A percentile compares a stretch with the other conserved stretches of the same genome.
phyloP scores from a whole-genome alignment of 2,113 vertebrate species.

The Clupea harengus region DNA sequence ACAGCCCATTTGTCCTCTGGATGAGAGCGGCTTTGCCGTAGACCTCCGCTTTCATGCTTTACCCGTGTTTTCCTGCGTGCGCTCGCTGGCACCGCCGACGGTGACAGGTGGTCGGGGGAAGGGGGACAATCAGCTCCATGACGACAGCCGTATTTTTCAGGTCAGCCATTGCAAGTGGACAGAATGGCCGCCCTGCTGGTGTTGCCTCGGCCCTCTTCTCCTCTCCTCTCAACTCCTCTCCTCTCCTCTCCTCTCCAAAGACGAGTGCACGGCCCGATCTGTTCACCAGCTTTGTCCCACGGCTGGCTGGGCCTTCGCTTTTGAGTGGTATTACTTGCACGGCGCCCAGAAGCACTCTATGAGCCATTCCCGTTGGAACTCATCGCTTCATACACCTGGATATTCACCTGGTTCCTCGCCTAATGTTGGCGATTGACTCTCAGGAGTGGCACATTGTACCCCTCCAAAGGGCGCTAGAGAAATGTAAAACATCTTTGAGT shows the following conservation, averaged over 20 bases:
- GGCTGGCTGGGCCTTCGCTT: not conserved
- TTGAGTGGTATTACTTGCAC: not conserved
- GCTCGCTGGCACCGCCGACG: not conserved
- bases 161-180: not conserved
- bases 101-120: not conserved
- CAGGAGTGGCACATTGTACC: too few species aligned
- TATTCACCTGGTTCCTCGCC: too few species aligned
- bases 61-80: not conserved
- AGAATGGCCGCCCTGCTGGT: not conserved
- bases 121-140: not conserved
- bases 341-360: not conserved
- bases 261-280: not conserved
- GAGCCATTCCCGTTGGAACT: not conserved
- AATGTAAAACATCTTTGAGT: not conserved
- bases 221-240: not conserved
- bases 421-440: too few species aligned
- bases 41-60: not conserved
- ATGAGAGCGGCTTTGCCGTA: not conserved
- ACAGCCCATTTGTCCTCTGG: slow-evolving; percentile 4
- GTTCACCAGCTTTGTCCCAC: not conserved
- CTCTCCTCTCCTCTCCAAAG: not conserved
- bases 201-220: not conserved
- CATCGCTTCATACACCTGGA: too few species aligned
- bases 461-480: too few species aligned
- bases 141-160: not conserved